Base-by-base conservation (phyloP, 2,888 invertebrate species). In the Cremastobaeus sp. region DNA sequence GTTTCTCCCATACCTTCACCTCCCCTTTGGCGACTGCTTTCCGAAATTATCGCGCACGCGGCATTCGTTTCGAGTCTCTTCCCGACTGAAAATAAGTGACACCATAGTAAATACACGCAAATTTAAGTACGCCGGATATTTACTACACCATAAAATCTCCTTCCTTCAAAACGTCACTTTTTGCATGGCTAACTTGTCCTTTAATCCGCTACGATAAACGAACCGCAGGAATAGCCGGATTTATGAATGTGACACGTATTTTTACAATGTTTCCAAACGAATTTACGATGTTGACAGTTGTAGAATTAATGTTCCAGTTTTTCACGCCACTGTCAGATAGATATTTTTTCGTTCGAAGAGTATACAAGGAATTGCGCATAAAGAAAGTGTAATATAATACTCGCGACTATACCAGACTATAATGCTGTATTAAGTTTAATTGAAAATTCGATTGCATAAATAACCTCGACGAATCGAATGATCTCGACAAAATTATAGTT, bases 91-190 rank as follows among this genome's bases (percentile, higher is more conserved):
- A 59, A 68, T 68, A 69, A 64, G 68, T 57, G 68, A 59, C 65
- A 69, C 69, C 65, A 74, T 69, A 59, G 69, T 74, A 74, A 74
- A 69, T 74, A 74, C 62, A 69, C 74, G 59, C 54, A 35, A 50
- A 62, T 73, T 73, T 68, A 62, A 73, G 55, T 57, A 57, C 73
- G 57, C 32, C 30, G 60, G 43, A 68, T 74, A 74, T 69, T 74
- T 74, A 74, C 50, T 54, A 37, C 74, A 35, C 59, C 45, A 59
- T 66, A 60, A 71, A 60, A 60, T 65, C 41, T 41, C 47, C 54
- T 70, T 65, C 57, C 68, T 70, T 69, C 65, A 65, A 65, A 72
- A 65, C 54, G 72, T 72, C 72, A 72, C 59, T 72, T 72, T 72
- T 72, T 72, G 65, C 57, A 47, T 39, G 17, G 35, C 54, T 32